Percentiles rank a stretch among this genome's conserved stretches.
These are phyloP conservation scores for Eumeta japonica DNA, from an alignment of 1,140 invertebrate species.

Conservation along the genomic window DNA sequence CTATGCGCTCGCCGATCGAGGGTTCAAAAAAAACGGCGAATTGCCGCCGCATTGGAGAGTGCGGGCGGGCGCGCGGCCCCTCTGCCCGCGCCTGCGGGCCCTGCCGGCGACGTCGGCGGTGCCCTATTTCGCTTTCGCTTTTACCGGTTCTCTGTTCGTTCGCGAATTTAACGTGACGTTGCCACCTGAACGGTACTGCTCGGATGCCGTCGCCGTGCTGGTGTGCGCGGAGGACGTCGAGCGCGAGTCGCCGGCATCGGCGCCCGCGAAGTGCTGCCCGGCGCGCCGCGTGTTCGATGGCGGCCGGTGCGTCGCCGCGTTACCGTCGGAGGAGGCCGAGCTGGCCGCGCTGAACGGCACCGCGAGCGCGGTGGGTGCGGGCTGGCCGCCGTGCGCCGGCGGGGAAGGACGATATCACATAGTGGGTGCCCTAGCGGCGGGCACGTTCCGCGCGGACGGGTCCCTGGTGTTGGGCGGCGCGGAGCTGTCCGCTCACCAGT, in stretches of 20 bases:
- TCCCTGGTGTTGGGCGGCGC: constrained; percentile 33
- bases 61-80: constrained; percentile 26
- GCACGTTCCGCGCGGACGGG: constrained; percentile 51
- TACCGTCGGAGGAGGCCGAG: constrained; percentile 59
- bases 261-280: constrained; percentile 29
- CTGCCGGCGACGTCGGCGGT: constrained; percentile 27
- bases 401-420: constrained; percentile 36
- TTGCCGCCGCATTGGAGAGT: constrained; percentile 55
- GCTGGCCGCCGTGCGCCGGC: constrained; percentile 44
- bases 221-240: constrained; percentile 56
- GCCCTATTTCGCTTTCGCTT: constrained; percentile 54
- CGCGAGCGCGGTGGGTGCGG: constrained; percentile 39
- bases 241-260: constrained; percentile 16
- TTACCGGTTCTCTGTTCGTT: constrained; percentile 59
- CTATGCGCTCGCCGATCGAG: constrained; percentile 44
- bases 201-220: constrained; percentile 59
- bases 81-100: constrained; percentile 33
- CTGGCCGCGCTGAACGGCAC: constrained; percentile 32
- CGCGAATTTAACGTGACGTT: constrained; percentile 36
- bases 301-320: constrained; percentile 27
- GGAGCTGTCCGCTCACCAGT: constrained; percentile 52
- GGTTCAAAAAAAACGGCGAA: constrained; percentile 27
- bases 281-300: constrained; percentile 43
- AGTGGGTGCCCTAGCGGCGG: constrained; percentile 45
- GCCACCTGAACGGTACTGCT: constrained; percentile 58